phyloP scores from a whole-genome alignment of 2,797 vertebrate species.

The Hyperoplus lanceolatus region DNA sequence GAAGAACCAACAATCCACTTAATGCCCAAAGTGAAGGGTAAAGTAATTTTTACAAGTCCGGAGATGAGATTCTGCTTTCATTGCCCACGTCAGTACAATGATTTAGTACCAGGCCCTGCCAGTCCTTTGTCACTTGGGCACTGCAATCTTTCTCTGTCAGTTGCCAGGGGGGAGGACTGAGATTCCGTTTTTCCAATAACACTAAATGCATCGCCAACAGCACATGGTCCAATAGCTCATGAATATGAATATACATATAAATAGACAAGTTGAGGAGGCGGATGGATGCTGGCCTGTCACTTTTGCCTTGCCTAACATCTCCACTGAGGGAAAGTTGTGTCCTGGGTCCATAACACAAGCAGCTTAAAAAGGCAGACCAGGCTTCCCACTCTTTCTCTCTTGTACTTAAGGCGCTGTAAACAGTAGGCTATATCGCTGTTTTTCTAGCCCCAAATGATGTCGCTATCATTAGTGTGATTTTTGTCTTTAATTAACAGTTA shows the following conservation, averaged over 20 bases:
- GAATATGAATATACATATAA: conserved; percentile 88
- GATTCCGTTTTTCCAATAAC: conserved; percentile 85
- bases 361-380: conserved; percentile 44
- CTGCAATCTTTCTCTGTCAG: conserved; percentile 86
- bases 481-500: conserved; percentile 72
- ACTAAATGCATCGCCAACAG: conserved; percentile 83
- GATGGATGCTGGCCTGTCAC: conserved; percentile 85
- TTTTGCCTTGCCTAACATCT: conserved; percentile 81
- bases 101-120: conserved; percentile 83
- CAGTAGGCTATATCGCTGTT: not conserved
- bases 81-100: conserved; percentile 76
- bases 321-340: conserved; percentile 75
- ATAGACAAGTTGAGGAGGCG: conserved; percentile 85
- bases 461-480: conserved; percentile 60
- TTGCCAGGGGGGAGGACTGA: conserved; percentile 77
- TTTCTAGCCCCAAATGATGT: conserved; percentile 49
- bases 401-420: not conserved
- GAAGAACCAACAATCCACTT: conserved; percentile 82
- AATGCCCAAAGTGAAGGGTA: conserved; percentile 81
- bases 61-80: conserved; percentile 77
- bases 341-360: conserved; percentile 61
- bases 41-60: conserved; percentile 83
- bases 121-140: conserved; percentile 86
- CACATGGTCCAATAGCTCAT: conserved; percentile 84
- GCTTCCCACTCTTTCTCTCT: conserved; percentile 8